phyloP scores from a whole-genome alignment of 2,797 vertebrate species.

The Scolopax rusticola region DNA sequence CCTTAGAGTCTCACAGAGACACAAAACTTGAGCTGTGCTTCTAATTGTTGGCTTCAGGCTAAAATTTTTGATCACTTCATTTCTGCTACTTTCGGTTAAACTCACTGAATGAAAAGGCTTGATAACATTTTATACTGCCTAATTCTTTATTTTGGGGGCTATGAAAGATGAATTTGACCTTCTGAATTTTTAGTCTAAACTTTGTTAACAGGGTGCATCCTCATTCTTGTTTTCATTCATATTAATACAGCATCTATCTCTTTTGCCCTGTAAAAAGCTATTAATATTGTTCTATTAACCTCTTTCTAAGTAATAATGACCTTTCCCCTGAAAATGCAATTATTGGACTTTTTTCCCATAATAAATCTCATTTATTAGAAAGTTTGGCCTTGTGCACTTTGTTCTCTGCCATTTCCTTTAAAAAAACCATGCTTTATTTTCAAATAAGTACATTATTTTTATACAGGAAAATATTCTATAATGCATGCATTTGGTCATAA shows the following conservation, averaged over 20 bases:
- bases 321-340: constrained; percentile 77
- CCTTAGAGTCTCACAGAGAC: constrained; percentile 13
- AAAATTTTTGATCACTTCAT: constrained; percentile 61
- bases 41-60: constrained; percentile 65
- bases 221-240: constrained; percentile 75
- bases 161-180: constrained; percentile 65
- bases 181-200: constrained; percentile 63
- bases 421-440: constrained; percentile 76
- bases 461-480: constrained; percentile 35
- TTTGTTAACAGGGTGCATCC: constrained; percentile 57
- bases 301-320: constrained; percentile 65
- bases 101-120: constrained; percentile 33
- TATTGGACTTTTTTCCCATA: constrained; percentile 76
- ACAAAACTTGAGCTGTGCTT: constrained; percentile 18
- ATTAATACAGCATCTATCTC: constrained; percentile 69
- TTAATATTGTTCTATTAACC: constrained; percentile 76
- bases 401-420: constrained; percentile 73
- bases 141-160: constrained; percentile 65
- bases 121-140: constrained; percentile 63
- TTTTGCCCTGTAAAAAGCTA: constrained; percentile 60
- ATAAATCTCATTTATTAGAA: constrained; percentile 81
- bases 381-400: constrained; percentile 76
- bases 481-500: background rate
- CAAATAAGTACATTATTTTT: constrained; percentile 77
- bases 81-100: constrained; percentile 50